Evolutionary conservation across 2,888 invertebrate genomes (phyloP).

Genomic region (Mechanitis mazaeus): DNA sequence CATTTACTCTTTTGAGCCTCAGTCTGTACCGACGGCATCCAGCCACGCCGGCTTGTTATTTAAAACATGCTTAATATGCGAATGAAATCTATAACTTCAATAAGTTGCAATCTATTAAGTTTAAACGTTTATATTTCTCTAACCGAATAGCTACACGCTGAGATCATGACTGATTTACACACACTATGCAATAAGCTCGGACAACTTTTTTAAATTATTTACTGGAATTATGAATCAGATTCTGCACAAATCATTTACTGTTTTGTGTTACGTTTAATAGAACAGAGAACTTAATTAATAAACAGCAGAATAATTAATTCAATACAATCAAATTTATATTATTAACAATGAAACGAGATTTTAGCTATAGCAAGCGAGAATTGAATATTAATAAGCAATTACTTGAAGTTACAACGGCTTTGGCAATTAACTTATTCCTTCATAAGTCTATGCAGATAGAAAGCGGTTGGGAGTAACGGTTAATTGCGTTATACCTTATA

Average conservation of each 20-base stretch:
- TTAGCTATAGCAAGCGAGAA: conserved; percentile 1
- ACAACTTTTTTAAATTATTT: conserved; percentile 11
- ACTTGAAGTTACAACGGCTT: conserved; percentile 14
- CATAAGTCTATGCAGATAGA: conserved; percentile 48
- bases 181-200: conserved; percentile 33
- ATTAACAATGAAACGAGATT: conserved; percentile 2
- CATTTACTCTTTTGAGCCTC: conserved; percentile 44
- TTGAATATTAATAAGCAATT: conserved; percentile 4
- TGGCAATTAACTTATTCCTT: conserved; percentile 39
- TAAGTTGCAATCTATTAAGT: conserved; percentile 27
- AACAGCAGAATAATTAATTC: neutral
- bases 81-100: conserved; percentile 22
- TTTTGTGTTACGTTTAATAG: neutral
- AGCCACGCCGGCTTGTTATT: conserved; percentile 36
- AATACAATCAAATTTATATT: conserved; percentile 3
- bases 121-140: conserved; percentile 35
- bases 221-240: conserved; percentile 7
- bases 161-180: conserved; percentile 55
- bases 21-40: conserved; percentile 45
- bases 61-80: conserved; percentile 43
- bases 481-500: conserved; percentile 66
- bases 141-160: conserved; percentile 53
- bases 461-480: conserved; percentile 68
- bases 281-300: conserved; percentile 1
- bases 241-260: conserved; percentile 3